Base-by-base conservation (phyloP, 2,113 vertebrate genomes). In the Oceanodroma tethys region DNA sequence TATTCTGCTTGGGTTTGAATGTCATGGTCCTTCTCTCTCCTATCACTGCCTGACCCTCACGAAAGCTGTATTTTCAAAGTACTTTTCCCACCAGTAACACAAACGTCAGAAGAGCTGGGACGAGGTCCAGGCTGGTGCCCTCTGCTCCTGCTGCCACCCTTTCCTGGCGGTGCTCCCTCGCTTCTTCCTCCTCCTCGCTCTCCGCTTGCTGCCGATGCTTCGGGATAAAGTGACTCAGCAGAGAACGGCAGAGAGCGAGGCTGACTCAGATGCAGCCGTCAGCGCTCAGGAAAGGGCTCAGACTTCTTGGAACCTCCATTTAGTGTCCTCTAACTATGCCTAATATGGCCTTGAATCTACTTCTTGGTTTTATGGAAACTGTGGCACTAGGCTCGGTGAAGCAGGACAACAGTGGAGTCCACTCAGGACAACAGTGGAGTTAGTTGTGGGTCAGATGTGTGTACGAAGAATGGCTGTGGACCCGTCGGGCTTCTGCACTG, bases 221-320 rank as follows among this genome's bases (percentile, higher is more conserved):
- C 0, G 6, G 68, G 27, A 65, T 75, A 6, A 95, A 89, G 81
- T 95, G 97, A 94, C 83, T 96, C 80, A 95, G 94, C 82, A 90
- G 58, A 86, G 82, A 48, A 67, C 0, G 2, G 36, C 43, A 92
- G 81, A 53, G 85, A 75, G 32, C 3, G 13, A 90, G 43, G 48
- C 88, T 97, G 96, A 95, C 70, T 97, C 95, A 91, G 73, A 79
- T 5, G 7, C 22, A 34, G 82, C 88, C 13, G 5, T 72, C 86
- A 89, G 47, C 2, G 10, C 73, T 81, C 65, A 72, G 91, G 81
- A 96, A 96, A 87, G 65, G 22, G 40, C 80, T 95, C 81, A 91
- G 88, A 94, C 86, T 84, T 92, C 67, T 97, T 90, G 96, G 92
- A 96, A 90, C 27, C 52, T 86, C 56, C 30, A 38, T 78, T 70